These are phyloP conservation scores for Cephonodes hylas DNA, from an alignment of 2,888 invertebrate genomes.

Conservation along the genomic window DNA sequence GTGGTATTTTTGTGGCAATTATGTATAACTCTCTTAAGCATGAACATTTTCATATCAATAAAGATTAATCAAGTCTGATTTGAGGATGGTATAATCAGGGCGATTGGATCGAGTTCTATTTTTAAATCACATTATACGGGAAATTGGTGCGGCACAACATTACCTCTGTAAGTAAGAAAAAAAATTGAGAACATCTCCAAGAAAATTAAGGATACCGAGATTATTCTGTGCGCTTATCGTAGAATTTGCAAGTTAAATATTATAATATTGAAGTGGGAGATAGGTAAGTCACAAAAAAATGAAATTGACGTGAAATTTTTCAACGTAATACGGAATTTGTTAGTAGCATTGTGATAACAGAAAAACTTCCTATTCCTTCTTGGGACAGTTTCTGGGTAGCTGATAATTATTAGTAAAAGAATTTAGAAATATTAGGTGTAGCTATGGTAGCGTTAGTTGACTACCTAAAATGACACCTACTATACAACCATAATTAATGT, in stretches of 20 bases:
- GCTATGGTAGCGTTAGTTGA: no score
- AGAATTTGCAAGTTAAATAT: constrained; percentile 3
- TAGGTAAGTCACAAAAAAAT: no score
- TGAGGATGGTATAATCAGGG: constrained; percentile 37
- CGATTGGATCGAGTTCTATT: constrained; percentile 36
- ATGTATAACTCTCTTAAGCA: background rate
- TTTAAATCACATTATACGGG: constrained; percentile 13
- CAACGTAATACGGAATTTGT: no score
- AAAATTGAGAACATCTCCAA: constrained; percentile 1
- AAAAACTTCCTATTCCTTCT: no score
- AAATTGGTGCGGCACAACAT: constrained; percentile 10
- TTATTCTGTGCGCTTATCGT: background rate
- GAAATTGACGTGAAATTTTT: no score
- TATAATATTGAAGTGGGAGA: background rate
- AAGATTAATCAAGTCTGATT: constrained; percentile 41
- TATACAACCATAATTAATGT: no score
- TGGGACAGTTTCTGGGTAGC: no score
- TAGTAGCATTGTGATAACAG: no score
- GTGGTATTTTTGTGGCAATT: background rate
- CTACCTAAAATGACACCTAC: no score
- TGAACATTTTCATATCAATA: constrained; percentile 46
- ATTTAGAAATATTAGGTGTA: background rate
- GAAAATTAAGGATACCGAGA: background rate
- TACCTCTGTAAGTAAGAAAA: background rate
- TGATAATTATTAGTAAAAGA: background rate